Evolutionary conservation across 1,140 invertebrate genomes (phyloP).

Genomic region (Idris sp.): DNA sequence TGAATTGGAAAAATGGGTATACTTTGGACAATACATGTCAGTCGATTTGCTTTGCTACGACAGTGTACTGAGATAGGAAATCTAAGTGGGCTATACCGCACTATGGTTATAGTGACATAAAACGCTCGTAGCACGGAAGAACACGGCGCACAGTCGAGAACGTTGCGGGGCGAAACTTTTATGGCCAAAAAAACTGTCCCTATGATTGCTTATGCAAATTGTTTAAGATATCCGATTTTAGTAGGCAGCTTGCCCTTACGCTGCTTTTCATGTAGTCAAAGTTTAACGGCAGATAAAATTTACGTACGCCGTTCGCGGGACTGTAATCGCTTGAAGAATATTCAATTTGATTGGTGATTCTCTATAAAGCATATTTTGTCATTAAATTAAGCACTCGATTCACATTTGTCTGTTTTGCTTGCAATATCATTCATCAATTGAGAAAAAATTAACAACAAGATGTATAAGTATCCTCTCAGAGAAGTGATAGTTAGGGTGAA

Average conservation of each 20-base stretch:
- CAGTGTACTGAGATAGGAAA: conserved; percentile 74
- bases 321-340: conserved; percentile 15
- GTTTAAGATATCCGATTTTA: conserved; percentile 76
- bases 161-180: conserved; percentile 71
- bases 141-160: conserved; percentile 48
- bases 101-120: conserved; percentile 78
- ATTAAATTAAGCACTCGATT: conserved; percentile 6
- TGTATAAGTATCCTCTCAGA: no score
- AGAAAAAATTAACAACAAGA: no score
- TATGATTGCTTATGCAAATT: conserved; percentile 79
- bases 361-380: no score
- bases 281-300: conserved; percentile 57
- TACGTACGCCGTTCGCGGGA: conserved; percentile 21
- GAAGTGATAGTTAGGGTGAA: conserved; percentile 66
- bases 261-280: conserved; percentile 44
- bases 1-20: no score
- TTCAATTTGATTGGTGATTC: conserved; percentile 39
- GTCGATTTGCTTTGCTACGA: conserved; percentile 61
- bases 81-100: conserved; percentile 78
- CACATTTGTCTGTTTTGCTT: conserved; percentile 18
- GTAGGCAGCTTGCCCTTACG: conserved; percentile 27
- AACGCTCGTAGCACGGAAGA: conserved; percentile 66
- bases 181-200: conserved; percentile 76
- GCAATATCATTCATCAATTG: conserved; percentile 3
- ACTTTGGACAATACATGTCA: conserved; percentile 73